Evolutionary conservation across 2,797 vertebrate genomes (phyloP).

Genomic region (Anguilla marmorata): DNA sequence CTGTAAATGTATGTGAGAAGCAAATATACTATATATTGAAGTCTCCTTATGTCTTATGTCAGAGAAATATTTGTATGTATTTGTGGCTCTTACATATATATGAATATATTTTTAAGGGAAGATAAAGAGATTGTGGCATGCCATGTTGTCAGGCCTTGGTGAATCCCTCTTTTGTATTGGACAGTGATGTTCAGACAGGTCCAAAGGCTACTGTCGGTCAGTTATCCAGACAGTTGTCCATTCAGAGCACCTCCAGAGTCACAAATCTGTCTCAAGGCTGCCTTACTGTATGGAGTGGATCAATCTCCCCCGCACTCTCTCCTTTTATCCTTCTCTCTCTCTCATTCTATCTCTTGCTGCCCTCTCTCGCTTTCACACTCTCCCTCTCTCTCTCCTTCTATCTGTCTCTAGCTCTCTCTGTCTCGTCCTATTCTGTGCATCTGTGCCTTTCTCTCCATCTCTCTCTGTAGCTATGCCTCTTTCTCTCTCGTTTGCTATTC

Average conservation of each 20-base stretch:
- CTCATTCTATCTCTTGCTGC: neutral
- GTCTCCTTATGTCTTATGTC: neutral
- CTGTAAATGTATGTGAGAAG: neutral
- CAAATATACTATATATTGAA: neutral
- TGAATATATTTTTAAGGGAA: neutral
- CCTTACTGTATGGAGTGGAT: neutral
- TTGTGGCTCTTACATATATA: neutral
- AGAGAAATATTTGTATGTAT: neutral
- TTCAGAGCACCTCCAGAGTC: neutral
- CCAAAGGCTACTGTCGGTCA: neutral
- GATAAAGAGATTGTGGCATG: neutral
- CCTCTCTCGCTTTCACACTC: too few species aligned
- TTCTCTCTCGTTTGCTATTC: neutral
- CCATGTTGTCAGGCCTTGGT: neutral
- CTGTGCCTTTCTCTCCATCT: neutral
- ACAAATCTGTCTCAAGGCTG: constrained; percentile 3
- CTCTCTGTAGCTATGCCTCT: neutral
- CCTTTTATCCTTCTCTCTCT: neutral
- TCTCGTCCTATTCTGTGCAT: neutral
- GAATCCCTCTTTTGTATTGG: neutral
- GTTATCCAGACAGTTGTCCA: neutral
- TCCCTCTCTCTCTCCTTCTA: neutral
- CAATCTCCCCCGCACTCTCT: neutral
- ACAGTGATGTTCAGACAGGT: neutral
- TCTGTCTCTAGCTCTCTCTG: neutral